Evolutionary conservation across 92 coral and sea anemone genomes (phyloP).

Genomic region (Zoanthus sociatus): DNA sequence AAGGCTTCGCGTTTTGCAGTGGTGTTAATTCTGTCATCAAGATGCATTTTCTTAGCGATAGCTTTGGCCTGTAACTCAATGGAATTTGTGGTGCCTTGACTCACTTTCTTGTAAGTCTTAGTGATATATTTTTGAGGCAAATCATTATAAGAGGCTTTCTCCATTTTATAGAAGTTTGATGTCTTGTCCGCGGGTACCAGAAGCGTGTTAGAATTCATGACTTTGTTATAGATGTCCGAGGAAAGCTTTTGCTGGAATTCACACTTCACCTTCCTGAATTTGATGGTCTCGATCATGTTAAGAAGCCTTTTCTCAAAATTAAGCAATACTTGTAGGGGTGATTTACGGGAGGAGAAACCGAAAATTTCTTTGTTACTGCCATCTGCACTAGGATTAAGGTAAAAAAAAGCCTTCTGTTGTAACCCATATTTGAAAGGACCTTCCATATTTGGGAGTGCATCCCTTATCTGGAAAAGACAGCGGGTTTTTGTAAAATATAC

Average conservation of each 20-base stretch:
- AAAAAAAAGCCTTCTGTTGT: no score
- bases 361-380: not conserved
- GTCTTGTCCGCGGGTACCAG: conserved; percentile 29
- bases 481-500: no score
- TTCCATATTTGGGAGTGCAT: no score
- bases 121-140: conserved; percentile 4
- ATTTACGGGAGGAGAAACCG: no score
- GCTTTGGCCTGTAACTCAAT: conserved; percentile 9
- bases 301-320: conserved; percentile 11
- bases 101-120: conserved; percentile 22
- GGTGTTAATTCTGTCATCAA: not conserved
- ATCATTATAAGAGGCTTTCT: not conserved
- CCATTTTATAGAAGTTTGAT: conserved; percentile 26
- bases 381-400: conserved; percentile 28
- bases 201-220: not conserved
- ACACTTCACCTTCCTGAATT: conserved; percentile 2
- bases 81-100: not conserved
- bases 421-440: no score
- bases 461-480: no score
- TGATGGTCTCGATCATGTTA: conserved; percentile 21
- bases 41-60: no score
- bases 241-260: conserved; percentile 22
- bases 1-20: not conserved
- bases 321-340: no score
- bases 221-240: conserved; percentile 14